Base-by-base conservation (phyloP, 2,113 vertebrate genomes). In the Nothobranchius kuhntae region DNA sequence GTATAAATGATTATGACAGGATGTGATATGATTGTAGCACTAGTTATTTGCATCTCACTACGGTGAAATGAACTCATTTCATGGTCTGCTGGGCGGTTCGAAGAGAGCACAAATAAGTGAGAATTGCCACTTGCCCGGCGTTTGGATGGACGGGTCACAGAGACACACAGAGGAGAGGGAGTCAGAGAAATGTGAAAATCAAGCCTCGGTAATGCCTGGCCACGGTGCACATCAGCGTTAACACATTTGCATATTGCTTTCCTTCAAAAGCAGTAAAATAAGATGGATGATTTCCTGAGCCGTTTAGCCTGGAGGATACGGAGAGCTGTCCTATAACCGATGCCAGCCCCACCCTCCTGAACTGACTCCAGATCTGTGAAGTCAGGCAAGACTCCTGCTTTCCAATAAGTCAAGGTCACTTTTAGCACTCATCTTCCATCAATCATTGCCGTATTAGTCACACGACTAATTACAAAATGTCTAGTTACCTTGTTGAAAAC, bases 61-160 rank as follows among this genome's bases (percentile, higher is more conserved):
- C 62, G 68, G 74, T 63, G 72, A 90, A 90, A 92, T 91, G 75
- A 90, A 75, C 83, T 91, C 75, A 92, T 92, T 92, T 92, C 88
- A 92, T 83, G 90, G 87, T 90, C 89, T 17, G 44, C 70, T 68
- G 86, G 79, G 53, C 53, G 75, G 77, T 89, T 77, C 54, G 56
- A 75, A 71, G 66, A 58, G 26, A 48, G 38, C 47, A 35, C 62
- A 87, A 88, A 89, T 88, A 81, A 86, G 84, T 76, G 82, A 70
- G 71, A 86, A 89, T 86, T 89, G 86, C 71, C 78, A 83, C 75
- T 92, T 78, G 75, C 67, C 86, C 56, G 6, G 54, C 60, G 59
- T 66, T 81, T 61, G 64, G 77, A 82, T 71, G 79, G 81, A 67
- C 42, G 38, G 30, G 62, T 72, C 58, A 50, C n/a, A 0, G 55